A percentile compares a stretch with the other conserved stretches of the same genome.
Evolutionary conservation across 2,113 vertebrate species (phyloP).

Genomic region (Hydrochoerus hydrochaeris): DNA sequence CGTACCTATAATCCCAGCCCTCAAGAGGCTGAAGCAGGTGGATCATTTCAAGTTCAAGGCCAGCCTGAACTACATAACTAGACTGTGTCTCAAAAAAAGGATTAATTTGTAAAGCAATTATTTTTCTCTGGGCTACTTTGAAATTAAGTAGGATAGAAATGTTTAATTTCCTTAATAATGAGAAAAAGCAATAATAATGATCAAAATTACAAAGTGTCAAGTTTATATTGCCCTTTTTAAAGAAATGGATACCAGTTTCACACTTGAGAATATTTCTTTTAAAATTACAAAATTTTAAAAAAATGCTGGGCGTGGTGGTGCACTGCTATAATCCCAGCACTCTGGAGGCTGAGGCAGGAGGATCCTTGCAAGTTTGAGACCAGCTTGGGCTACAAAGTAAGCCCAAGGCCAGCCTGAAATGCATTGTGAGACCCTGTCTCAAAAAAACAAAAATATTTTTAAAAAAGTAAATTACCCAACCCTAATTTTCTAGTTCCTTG

Average conservation of each 20-base stretch:
- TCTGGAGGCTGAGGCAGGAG: too few species aligned
- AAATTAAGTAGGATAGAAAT: slow-evolving; percentile 33
- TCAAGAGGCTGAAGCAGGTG: neutral
- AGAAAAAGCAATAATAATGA: neutral
- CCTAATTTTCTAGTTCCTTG: neutral
- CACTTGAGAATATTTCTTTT: slow-evolving; percentile 49
- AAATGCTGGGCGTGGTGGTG: too few species aligned
- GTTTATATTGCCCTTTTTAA: neutral
- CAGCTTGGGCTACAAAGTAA: too few species aligned
- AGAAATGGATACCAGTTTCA: slow-evolving; percentile 26
- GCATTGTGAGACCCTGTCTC: too few species aligned
- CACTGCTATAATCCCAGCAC: too few species aligned
- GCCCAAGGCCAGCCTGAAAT: too few species aligned
- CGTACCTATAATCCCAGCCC: neutral
- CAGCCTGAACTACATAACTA: neutral
- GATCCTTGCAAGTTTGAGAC: too few species aligned
- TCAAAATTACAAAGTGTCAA: neutral
- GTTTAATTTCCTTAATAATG: slow-evolving; percentile 2
- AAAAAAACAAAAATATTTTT: too few species aligned
- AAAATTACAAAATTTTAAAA: neutral
- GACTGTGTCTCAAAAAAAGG: neutral
- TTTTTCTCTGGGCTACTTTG: slow-evolving; percentile 3
- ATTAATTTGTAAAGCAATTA: slow-evolving; percentile 35
- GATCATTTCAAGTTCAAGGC: neutral
- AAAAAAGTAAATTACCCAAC: too few species aligned